Evolutionary conservation across 2,797 vertebrate species (phyloP).

Genomic region (Dicrostonyx torquatus): DNA sequence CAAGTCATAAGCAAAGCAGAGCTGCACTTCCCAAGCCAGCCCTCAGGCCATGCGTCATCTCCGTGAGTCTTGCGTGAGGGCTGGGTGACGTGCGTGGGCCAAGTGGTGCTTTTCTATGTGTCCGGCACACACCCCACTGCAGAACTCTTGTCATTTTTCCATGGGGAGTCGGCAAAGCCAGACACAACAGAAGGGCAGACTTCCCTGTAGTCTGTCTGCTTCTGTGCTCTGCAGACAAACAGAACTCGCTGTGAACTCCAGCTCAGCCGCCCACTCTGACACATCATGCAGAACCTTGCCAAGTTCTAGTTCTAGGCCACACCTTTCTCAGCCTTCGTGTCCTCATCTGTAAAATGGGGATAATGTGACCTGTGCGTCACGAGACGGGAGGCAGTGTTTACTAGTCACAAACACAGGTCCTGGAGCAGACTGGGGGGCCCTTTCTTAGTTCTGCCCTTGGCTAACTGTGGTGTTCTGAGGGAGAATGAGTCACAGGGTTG

Average conservation of each 20-base stretch:
- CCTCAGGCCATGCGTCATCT: background rate
- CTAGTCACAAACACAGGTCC: background rate
- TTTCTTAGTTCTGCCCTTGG: background rate
- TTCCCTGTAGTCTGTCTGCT: background rate
- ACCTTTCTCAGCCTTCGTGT: background rate
- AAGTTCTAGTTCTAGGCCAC: background rate
- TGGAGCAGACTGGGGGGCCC: background rate
- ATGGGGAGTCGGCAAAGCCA: background rate
- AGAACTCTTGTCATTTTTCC: background rate
- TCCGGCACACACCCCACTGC: background rate
- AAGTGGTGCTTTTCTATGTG: background rate
- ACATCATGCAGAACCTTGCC: background rate
- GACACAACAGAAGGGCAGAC: background rate
- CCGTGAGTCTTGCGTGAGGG: background rate
- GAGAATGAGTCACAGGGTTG: background rate
- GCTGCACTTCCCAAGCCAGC: background rate
- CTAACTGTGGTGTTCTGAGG: background rate
- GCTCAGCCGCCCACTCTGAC: background rate
- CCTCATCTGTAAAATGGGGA: conserved; percentile 47
- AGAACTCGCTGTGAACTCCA: background rate
- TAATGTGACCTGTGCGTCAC: background rate
- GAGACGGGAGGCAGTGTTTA: background rate
- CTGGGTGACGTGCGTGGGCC: background rate
- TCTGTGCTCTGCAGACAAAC: background rate
- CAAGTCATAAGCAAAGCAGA: background rate